These are phyloP conservation scores for Scylla paramamosain DNA, from an alignment of 1,140 invertebrate species.

Conservation along the genomic window DNA sequence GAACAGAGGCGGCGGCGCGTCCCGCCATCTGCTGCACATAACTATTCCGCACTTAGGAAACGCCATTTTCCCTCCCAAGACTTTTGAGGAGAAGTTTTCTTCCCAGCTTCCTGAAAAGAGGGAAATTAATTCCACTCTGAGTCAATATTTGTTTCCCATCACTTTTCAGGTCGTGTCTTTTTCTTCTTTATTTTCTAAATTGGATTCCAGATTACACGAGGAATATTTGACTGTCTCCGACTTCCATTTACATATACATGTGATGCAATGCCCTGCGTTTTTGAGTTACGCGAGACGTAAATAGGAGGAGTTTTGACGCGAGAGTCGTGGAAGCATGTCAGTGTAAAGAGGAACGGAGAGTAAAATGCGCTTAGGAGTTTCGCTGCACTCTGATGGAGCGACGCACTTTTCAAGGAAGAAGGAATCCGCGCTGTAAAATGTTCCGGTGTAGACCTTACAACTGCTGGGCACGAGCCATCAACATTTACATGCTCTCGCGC, in stretches of 20 bases:
- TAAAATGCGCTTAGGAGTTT: slow-evolving; percentile 71
- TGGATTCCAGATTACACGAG: slow-evolving; percentile 76
- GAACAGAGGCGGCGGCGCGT: background rate
- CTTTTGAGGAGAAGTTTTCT: slow-evolving; percentile 52
- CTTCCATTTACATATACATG: slow-evolving; percentile 75
- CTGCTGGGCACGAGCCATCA: slow-evolving; percentile 59
- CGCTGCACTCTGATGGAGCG: slow-evolving; percentile 75
- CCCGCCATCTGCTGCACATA: slow-evolving; percentile 71
- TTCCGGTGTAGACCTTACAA: slow-evolving; percentile 62
- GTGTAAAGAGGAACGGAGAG: slow-evolving; percentile 59
- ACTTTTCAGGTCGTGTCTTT: slow-evolving; percentile 67
- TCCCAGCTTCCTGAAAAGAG: slow-evolving; percentile 75
- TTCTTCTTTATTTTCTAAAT: slow-evolving; percentile 74
- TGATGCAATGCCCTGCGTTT: slow-evolving; percentile 67
- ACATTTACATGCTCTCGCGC: slow-evolving; percentile 54
- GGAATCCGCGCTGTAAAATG: slow-evolving; percentile 39
- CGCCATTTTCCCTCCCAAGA: slow-evolving; percentile 70
- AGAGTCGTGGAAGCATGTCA: slow-evolving; percentile 72
- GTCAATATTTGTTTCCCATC: slow-evolving; percentile 75
- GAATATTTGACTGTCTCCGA: slow-evolving; percentile 73
- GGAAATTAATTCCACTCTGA: slow-evolving; percentile 77
- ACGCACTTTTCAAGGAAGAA: slow-evolving; percentile 59
- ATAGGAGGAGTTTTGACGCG: slow-evolving; percentile 60
- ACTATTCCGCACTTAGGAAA: slow-evolving; percentile 74
- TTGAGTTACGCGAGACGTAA: slow-evolving; percentile 54